Base-by-base conservation (phyloP, 2,888 invertebrate genomes). In the Nymphalis urticae region DNA sequence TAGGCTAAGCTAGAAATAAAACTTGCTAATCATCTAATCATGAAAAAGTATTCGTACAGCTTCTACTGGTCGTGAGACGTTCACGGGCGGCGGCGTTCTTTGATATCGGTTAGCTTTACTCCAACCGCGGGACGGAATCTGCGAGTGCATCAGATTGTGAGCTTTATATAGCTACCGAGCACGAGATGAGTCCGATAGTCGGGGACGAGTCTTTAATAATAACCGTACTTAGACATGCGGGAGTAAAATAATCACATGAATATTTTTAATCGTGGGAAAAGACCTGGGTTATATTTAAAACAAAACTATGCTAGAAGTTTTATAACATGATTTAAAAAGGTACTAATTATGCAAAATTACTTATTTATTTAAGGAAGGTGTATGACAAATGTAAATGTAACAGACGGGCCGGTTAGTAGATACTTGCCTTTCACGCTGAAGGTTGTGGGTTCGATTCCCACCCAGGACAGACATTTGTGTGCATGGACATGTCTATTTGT, bases 81-180 rank as follows among this genome's bases (percentile, higher is more conserved):
- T 8, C 6, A 9, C 13, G 42, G 13, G 42, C 50, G 67, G 51
- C 68, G 69, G 70, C 66, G n/a, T 62, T 61, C 70, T 68, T 70
- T 68, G 68, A 66, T 32, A 48, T 53, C 62, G 48, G 59, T 61
- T 53, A 21, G 27, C 68, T 67, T 64, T 68, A 17, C 53, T 24
- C 56, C 53, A 48, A 21, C 21, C 19, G 60, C 50, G 48, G 54
- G 24, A 58, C 42, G 36, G 58, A 60, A 51, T 50, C 62, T 51
- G 32, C 32, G 56, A 42, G 47, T 19, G 63, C 63, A 70, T 70
- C 70, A 62, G 68, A 70, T 70, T 50, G 64, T 54, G 47, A 48
- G 67, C 67, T 56, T 56, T 67, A 67, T 67, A 58, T 62, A 68
- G 69, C 63, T 63, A 69, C 61, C 68, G 56, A 21, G 19, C 13